Base-by-base conservation (phyloP, 2,888 invertebrate species). In the Tuta absoluta region DNA sequence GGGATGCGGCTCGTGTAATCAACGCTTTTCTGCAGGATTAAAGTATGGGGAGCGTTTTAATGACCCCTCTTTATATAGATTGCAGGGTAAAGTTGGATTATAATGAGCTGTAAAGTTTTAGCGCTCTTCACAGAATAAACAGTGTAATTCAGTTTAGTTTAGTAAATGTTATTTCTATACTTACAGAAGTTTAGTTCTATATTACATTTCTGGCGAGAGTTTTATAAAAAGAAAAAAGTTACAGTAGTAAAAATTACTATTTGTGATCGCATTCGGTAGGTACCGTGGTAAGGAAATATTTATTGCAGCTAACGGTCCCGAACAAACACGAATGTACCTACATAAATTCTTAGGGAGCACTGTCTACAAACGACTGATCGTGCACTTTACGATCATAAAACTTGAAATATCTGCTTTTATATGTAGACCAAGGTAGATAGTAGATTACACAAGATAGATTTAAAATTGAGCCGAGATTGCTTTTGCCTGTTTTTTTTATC, bases 1-100 rank as follows among this genome's bases (percentile, higher is more conserved):
- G 28, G 28, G 21, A 51, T 21, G 51, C 24, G 56, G 56, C 12
- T 24, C 56, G 56, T 56, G 56, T 56, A 56, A 56, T 56, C 56
- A 56, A 56, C 56, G 56, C 56, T 56, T 56, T 51, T 23, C 56
- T 28, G 56, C 56, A n/a, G 56, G 56, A 56, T 56, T 56, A 56
- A 56, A 56, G 28, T 56, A 56, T 56, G 56, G 56, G 56, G 23
- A 53, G 56, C 56, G 56, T 28, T 56, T 56, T 56, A 56, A 56
- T 56, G 56, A 56, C 56, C 56, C 56, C 56, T 28, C 23, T 56
- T 56, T 56, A 28, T 56, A 56, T 23, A 51, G 51, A 51, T 51
- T 51, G 2, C 41, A 41, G 2, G 41, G 5, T 41, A n/a, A 41
- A 41, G 14, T 41, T 41, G 14, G 41, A 1, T 41, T 41, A n/a